These are phyloP conservation scores for Diadema setosum DNA, from an alignment of 35 echinoderm and acorn worm species.

Conservation along the genomic window DNA sequence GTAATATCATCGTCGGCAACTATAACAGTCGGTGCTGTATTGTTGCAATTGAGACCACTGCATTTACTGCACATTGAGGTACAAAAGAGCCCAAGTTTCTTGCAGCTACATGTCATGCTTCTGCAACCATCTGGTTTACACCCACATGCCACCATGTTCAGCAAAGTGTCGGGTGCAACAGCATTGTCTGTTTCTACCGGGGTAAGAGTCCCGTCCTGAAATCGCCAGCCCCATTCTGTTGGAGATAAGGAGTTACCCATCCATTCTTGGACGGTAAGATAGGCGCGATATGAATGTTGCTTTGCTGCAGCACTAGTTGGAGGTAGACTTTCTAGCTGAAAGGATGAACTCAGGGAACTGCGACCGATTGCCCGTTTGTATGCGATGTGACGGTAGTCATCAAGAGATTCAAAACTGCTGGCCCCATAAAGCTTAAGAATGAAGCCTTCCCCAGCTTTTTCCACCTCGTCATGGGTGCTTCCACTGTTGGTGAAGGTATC, in stretches of 20 bases:
- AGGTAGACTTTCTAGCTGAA: conserved; percentile 29
- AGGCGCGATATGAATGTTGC: no score
- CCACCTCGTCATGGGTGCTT: no score
- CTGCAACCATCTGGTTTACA: conserved; percentile 32
- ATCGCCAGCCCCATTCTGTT: neutral
- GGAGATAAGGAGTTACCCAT: neutral
- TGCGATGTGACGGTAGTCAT: conserved; percentile 51
- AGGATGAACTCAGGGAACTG: conserved; percentile 19
- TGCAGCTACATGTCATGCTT: conserved; percentile 33
- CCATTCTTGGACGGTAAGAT: no score
- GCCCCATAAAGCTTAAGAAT: no score
- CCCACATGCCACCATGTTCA: conserved; percentile 22
- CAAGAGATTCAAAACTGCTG: no score
- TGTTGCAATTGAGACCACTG: neutral
- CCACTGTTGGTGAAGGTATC: no score
- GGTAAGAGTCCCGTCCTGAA: no score
- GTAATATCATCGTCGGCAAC: neutral
- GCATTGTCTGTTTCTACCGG: neutral
- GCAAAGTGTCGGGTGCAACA: conserved; percentile 25
- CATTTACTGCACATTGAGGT: no score
- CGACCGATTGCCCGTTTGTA: conserved; percentile 36
- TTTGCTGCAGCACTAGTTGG: conserved; percentile 31
- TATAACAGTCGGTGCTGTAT: neutral
- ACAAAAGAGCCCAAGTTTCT: conserved; percentile 31
- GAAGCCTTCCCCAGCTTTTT: no score